Evolutionary conservation across 2,113 vertebrate species (phyloP), one percentile per base, ranked within the genome.

Genomic region (Pterocles burchelli): DNA sequence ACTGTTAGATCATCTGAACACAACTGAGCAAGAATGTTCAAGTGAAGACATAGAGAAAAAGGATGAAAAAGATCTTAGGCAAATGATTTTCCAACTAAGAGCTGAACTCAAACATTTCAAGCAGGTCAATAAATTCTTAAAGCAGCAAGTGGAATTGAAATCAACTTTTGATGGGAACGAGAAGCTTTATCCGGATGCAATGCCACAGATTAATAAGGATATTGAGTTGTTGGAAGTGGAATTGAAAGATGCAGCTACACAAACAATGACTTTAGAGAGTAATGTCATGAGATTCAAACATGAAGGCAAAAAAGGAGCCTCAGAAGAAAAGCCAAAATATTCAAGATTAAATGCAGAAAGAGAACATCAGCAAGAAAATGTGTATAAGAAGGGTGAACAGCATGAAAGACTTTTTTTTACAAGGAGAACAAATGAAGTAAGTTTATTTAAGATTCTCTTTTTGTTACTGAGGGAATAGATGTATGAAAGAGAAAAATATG

Each of bases 41-140:
- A 98, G 98, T 46, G 97, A 97, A 48, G 98, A 98, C 10, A 95
- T 79, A 25, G 98, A 98, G 93, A 96, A 98, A 36, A 98, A 98
- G 75, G 95, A 97, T 45, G 97, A 98, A 84, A 97, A 96, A 68
- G 97, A 98, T 84, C 94, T 98, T 59, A 98, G 96, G 84, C 97
- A 96, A 93, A 96, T 97, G 71, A 94, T 98, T 67, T 95, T 98
- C 96, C 97, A 96, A 57, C 97, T 98, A 68, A 98, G 96, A 91
- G 87, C 94, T 20, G 98, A 98, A 85, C 96, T 98, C 11, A 87
- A 89, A 78, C 95, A 66, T 93, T 96, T 97, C 72, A 79, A 96
- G 45, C 97, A 97, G 89, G 94, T 97, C 84, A 96, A 91, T 93
- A 97, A 95, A 49, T 91, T 96, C 76, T 96, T 97, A 19, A 98